Conservation (phyloP, 2,888 invertebrate species). For the Chironomus tentans region DNA sequence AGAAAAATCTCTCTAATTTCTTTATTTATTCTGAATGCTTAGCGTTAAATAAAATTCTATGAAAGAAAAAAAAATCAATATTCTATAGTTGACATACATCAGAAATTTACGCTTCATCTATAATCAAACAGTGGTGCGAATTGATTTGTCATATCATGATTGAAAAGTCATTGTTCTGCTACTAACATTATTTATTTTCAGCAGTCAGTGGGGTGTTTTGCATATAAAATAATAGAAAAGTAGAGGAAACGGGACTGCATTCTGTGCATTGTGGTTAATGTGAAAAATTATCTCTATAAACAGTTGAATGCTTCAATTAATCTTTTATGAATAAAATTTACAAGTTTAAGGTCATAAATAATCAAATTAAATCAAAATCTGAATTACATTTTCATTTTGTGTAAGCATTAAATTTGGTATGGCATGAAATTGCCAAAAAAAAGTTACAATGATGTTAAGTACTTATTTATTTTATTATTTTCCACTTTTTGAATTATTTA, state of each 20-base stretch:
- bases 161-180: neutral
- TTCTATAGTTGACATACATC: neutral
- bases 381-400: no score
- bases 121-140: neutral
- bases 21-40: neutral
- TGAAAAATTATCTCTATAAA: neutral
- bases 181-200: neutral
- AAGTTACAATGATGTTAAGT: no score
- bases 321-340: neutral
- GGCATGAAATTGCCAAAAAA: no score
- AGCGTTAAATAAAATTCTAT: neutral
- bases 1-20: neutral
- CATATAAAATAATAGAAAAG: neutral
- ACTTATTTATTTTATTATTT: no score
- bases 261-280: neutral
- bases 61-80: neutral
- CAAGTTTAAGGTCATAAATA: conserved; percentile 2
- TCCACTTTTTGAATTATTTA: no score
- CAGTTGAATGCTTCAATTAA: conserved; percentile 6
- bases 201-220: neutral
- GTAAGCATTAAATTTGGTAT: no score
- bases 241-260: neutral
- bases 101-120: neutral
- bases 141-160: neutral
- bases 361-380: neutral